A percentile compares a stretch with the other conserved stretches of the same genome.
phyloP scores from a whole-genome alignment of 2,113 vertebrate species.

The Indicator maculatus region DNA sequence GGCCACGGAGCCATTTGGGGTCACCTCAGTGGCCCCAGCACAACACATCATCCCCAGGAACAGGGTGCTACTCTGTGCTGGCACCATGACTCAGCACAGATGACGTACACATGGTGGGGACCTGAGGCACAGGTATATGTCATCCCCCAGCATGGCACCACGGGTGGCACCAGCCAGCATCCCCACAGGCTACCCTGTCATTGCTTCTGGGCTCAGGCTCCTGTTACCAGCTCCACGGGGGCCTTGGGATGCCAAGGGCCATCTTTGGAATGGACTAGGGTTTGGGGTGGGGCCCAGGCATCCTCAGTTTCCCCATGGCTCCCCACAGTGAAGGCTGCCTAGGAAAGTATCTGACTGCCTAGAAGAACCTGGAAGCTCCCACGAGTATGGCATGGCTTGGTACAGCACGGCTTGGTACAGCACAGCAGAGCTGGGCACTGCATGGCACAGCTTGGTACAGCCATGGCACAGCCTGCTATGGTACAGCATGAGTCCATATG shows the following conservation, averaged over 20 bases:
- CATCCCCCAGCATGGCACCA: no score
- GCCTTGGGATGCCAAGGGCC: neutral
- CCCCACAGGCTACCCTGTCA: accelerated
- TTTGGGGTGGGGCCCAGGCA: neutral
- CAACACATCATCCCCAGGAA: neutral
- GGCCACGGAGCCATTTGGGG: accelerated
- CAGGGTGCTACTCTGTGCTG: neutral
- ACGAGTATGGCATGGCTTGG: neutral
- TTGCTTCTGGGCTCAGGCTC: neutral
- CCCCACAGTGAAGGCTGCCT: neutral
- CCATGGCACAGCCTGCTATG: neutral
- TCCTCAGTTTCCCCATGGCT: neutral
- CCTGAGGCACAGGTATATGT: accelerated
- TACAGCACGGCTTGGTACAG: neutral
- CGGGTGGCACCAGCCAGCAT: accelerated
- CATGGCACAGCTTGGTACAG: neutral
- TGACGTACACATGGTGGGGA: neutral
- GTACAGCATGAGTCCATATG: neutral
- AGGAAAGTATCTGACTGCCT: neutral
- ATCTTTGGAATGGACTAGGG: neutral
- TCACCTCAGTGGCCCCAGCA: accelerated
- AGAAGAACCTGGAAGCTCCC: neutral
- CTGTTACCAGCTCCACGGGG: neutral
- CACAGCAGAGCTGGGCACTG: accelerated
- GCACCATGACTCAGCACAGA: conserved; percentile 48